These are phyloP conservation scores for Drosophila subquinaria DNA, from an alignment of 2,888 invertebrate genomes.

Conservation along the genomic window DNA sequence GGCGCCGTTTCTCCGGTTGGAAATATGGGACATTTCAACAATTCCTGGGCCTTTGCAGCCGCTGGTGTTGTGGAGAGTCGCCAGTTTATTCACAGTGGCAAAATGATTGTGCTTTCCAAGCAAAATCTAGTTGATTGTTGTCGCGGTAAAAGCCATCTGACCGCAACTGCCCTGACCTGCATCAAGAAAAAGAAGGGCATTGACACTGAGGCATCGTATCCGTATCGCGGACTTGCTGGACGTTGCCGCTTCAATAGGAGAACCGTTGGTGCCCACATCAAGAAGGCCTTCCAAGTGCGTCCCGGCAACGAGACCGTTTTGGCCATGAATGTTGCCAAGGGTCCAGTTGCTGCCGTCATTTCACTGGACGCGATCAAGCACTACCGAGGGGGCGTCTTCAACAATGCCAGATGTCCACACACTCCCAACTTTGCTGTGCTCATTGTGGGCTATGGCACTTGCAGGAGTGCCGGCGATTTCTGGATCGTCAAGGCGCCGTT, in stretches of 20 bases:
- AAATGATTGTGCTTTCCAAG: slow-evolving; percentile 31
- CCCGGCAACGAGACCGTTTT: slow-evolving; percentile 14
- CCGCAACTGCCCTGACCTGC: not conserved
- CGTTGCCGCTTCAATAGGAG: not conserved
- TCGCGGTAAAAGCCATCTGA: rapidly evolving
- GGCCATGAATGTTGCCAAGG: slow-evolving; percentile 16
- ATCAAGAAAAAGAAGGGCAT: slow-evolving; percentile 19
- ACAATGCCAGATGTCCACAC: slow-evolving; percentile 4
- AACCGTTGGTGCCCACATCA: slow-evolving; percentile 15
- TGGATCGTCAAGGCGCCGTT: slow-evolving; percentile 42
- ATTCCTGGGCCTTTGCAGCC: slow-evolving; percentile 52
- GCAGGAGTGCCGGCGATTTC: slow-evolving; percentile 22
- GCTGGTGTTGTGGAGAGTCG: slow-evolving; percentile 37
- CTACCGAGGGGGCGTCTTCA: slow-evolving; percentile 31
- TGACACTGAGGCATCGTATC: slow-evolving; percentile 30
- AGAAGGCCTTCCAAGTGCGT: not conserved
- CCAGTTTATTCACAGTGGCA: slow-evolving; percentile 17
- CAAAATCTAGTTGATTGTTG: slow-evolving; percentile 44
- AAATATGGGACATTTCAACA: slow-evolving; percentile 30
- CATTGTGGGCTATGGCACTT: slow-evolving; percentile 42
- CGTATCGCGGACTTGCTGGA: slow-evolving; percentile 26
- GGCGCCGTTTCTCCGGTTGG: slow-evolving; percentile 34
- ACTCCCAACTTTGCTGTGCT: slow-evolving; percentile 27
- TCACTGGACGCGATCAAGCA: not conserved
- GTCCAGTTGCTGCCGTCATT: slow-evolving; percentile 43